Evolutionary conservation across 2,888 invertebrate species (phyloP).

Genomic region (Polietes domitor): DNA sequence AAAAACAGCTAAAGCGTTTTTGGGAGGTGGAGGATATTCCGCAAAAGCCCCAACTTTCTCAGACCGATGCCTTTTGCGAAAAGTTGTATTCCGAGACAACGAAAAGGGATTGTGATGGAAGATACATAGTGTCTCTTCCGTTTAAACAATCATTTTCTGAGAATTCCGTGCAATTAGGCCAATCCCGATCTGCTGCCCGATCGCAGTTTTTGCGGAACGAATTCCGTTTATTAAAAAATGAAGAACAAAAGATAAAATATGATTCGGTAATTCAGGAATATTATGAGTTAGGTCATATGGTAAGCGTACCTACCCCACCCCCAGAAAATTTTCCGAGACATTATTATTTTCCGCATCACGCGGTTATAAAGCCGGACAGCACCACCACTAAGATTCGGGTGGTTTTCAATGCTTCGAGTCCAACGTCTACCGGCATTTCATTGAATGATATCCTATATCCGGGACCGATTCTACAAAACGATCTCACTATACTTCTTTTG

Average conservation of each 20-base stretch:
- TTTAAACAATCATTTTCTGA: constrained; percentile 1
- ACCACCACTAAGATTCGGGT: constrained; percentile 7
- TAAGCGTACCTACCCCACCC: too few species aligned
- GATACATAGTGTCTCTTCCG: constrained; percentile 13
- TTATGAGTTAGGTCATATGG: too few species aligned
- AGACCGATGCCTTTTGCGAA: neutral
- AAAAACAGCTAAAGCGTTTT: constrained; percentile 10
- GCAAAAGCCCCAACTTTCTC: neutral
- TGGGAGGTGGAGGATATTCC: constrained; percentile 18
- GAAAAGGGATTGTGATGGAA: neutral
- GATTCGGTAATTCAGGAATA: too few species aligned
- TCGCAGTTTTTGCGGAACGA: neutral
- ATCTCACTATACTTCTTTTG: neutral
- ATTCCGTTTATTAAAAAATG: neutral
- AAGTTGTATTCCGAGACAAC: neutral
- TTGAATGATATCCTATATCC: neutral
- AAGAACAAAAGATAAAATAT: neutral
- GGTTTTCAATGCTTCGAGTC: constrained; percentile 13
- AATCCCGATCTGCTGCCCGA: neutral
- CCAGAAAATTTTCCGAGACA: neutral
- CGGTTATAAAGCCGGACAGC: neutral
- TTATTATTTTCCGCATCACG: too few species aligned
- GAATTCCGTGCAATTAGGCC: neutral
- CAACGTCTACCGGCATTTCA: neutral
- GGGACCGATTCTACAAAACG: constrained; percentile 4